Evolutionary conservation across 2,113 vertebrate genomes (phyloP), one percentile per base, ranked within the genome.

Genomic region (Pteropus alecto): DNA sequence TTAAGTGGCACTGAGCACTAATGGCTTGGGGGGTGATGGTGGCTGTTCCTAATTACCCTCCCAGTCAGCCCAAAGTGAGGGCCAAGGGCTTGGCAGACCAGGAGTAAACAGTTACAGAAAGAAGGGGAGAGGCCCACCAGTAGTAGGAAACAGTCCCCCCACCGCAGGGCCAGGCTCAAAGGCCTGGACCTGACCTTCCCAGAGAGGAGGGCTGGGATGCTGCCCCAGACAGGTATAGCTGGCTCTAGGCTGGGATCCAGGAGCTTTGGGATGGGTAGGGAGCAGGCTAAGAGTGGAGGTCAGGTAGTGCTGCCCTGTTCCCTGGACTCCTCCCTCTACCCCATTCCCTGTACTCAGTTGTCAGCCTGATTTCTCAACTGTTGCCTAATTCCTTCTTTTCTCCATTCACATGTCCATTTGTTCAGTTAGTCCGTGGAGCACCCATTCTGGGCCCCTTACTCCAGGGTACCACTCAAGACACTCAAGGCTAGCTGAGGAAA

Each of bases 1-100:
- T 99, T 98, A 98, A 98, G 97, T 95, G 0, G 16, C 8, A 92
- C 97, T 87, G 97, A 88, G 58, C 0, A 56, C 95, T 94, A 97
- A 98, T 97, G 96, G 97, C 97, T 98, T 71, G 67, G 22, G 81
- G 41, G 76, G 35, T 15, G 41, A n/a, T 58, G 58, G 48, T 58
- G 93, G 63, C 84, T 97, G 86, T 91, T 98, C 84, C 93, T 98
- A 98, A 98, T 98, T 97, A 94, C 74, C 83, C 86, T 97, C 92
- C 92, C 79, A 94, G 95, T 93, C 77, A 96, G 91, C 93, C 89
- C 74, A 56, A 83, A 94, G 94, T 30, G 46, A 97, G 93, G 97
- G 94, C 86, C 89, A 71, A 58, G 58, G 46, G 63, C 63, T 87
- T 92, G 48, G 73, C 21, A 93, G 78, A 93, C 43, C 33, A 71